These are phyloP conservation scores for Leucozona laternaria DNA, from an alignment of 2,888 invertebrate species.

Conservation along the genomic window DNA sequence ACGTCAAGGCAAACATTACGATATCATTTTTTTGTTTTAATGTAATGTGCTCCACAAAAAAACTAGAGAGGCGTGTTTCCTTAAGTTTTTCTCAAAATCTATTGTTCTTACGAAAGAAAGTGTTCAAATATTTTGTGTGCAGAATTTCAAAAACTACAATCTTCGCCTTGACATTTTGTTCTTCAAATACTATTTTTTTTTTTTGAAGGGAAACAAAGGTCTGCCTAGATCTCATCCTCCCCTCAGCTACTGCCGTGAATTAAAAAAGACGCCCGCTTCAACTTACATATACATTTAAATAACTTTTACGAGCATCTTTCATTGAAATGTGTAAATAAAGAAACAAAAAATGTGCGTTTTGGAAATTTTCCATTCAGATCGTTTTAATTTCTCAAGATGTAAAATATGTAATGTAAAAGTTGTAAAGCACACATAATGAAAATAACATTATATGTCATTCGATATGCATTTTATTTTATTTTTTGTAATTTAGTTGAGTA, in stretches of 20 bases:
- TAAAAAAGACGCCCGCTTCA: neutral
- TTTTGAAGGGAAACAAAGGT: too few relatives aligned
- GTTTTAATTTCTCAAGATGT: slow-evolving; percentile 8
- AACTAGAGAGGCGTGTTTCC: too few relatives aligned
- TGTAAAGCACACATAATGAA: slow-evolving; percentile 2
- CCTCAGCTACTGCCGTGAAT: neutral
- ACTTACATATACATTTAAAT: neutral
- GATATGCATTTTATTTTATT: neutral
- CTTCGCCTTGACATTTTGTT: too few relatives aligned
- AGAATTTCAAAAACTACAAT: too few relatives aligned
- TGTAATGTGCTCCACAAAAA: too few relatives aligned
- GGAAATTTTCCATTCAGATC: slow-evolving; percentile 31
- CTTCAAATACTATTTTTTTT: too few relatives aligned
- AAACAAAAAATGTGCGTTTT: slow-evolving; percentile 10
- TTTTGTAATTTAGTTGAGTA: neutral
- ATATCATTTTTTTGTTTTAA: too few relatives aligned
- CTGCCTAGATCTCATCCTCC: neutral
- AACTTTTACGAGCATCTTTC: slow-evolving; percentile 7
- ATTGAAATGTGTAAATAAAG: neutral
- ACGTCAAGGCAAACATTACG: too few relatives aligned
- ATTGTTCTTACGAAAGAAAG: too few relatives aligned
- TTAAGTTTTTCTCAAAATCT: too few relatives aligned
- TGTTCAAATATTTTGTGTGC: too few relatives aligned
- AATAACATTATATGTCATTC: neutral
- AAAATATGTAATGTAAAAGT: slow-evolving; percentile 12